Base-by-base conservation (phyloP, 1,140 invertebrate genomes). In the Marisa cornuarietis region DNA sequence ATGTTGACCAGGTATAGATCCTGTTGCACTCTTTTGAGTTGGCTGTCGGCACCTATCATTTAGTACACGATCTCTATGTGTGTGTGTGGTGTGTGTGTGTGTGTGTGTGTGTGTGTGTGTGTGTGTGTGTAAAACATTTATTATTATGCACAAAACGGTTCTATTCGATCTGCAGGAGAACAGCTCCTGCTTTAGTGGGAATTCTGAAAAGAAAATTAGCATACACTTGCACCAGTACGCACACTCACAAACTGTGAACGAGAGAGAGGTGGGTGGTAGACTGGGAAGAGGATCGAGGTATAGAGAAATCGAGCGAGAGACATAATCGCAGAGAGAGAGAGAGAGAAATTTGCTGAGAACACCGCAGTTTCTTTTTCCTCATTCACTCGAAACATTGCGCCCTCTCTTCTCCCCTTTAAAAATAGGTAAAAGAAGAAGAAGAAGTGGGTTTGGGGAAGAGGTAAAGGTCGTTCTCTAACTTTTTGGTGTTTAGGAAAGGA, bases 1-100 rank as follows among this genome's bases (percentile, higher is more conserved):
- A n/a, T n/a, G n/a, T n/a, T n/a, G n/a, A n/a, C n/a, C n/a, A n/a
- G n/a, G n/a, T n/a, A n/a, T n/a, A n/a, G n/a, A n/a, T n/a, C n/a
- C n/a, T n/a, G n/a, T n/a, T n/a, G n/a, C n/a, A n/a, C n/a, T n/a
- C n/a, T n/a, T n/a, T n/a, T n/a, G n/a, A n/a, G n/a, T n/a, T n/a
- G n/a, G n/a, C n/a, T n/a, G n/a, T n/a, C n/a, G n/a, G n/a, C n/a
- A n/a, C n/a, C n/a, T n/a, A n/a, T n/a, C n/a, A n/a, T n/a, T n/a
- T n/a, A n/a, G n/a, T n/a, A n/a, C n/a, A n/a, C n/a, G n/a, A n/a
- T n/a, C n/a, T n/a, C n/a, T n/a, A n/a, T n/a, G 52, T 62, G 73
- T 54, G 52, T 62, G 58, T 75, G 73, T 14, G 52, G 8, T 54
- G 52, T 75, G 52, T 75, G 73, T 26, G 20, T 62, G 73, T 75